A percentile compares a stretch with the other conserved stretches of the same genome.
Evolutionary conservation across 2,113 vertebrate species (phyloP).

Genomic region (Cacatua alba): DNA sequence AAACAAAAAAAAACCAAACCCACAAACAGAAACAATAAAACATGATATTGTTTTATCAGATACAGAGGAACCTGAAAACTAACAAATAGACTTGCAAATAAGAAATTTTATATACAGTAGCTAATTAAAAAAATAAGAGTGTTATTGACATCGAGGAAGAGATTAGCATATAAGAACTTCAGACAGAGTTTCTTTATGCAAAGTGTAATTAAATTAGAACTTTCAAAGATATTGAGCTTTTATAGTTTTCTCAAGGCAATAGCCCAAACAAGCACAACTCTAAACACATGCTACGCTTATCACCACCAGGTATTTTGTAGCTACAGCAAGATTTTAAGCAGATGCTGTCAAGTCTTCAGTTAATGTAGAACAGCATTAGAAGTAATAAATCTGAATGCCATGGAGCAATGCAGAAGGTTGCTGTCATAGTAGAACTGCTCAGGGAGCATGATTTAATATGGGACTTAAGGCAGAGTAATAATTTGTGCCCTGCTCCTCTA

Average conservation of each 20-base stretch:
- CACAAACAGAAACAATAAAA: not conserved
- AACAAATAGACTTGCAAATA: not conserved
- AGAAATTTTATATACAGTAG: not conserved
- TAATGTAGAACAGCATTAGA: not conserved
- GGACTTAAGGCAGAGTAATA: not conserved
- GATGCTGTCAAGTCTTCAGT: not conserved
- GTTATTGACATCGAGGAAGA: not conserved
- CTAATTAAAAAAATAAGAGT: slow-evolving; percentile 7
- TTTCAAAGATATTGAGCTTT: not conserved
- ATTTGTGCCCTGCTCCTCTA: not conserved
- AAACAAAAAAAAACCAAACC: too few relatives aligned
- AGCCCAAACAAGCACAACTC: not conserved
- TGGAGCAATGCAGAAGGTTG: not conserved
- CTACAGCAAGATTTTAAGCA: not conserved
- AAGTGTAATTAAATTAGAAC: slow-evolving; percentile 17
- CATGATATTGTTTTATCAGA: not conserved
- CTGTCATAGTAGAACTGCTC: not conserved
- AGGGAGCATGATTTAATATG: not conserved
- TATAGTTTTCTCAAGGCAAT: not conserved
- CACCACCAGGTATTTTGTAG: not conserved
- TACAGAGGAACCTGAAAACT: not conserved
- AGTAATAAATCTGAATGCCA: not conserved
- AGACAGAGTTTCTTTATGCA: not conserved
- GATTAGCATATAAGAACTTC: not conserved
- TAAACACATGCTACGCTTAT: not conserved